Conservation (phyloP, 1,140 invertebrate genomes). For the Drosophila paulistorum region DNA sequence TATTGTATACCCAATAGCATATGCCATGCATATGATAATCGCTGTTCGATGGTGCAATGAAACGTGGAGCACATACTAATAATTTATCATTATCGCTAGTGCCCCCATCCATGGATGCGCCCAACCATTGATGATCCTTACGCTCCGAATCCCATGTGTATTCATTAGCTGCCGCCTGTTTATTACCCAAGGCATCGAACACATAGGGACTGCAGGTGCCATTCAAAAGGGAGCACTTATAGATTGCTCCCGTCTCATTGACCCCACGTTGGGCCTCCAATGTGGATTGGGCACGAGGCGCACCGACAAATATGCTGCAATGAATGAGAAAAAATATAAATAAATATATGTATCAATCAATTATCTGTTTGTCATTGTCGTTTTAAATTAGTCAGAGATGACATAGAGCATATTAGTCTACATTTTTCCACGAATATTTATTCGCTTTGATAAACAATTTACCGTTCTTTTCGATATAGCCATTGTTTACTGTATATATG, state of each 20-base stretch:
- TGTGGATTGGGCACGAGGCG: constrained; percentile 78
- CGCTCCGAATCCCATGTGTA: constrained; percentile 70
- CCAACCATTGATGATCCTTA: constrained; percentile 76
- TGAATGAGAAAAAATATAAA: neutral
- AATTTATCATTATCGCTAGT: constrained; percentile 67
- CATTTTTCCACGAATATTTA: constrained; percentile 4
- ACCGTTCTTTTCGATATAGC: neutral
- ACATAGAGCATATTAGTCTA: constrained; percentile 5
- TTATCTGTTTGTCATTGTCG: neutral
- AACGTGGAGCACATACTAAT: constrained; percentile 76
- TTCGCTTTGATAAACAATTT: neutral
- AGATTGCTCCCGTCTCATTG: constrained; percentile 79
- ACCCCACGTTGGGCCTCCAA: constrained; percentile 70
- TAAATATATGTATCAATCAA: neutral
- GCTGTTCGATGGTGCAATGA: constrained; percentile 50
- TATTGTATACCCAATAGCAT: constrained; percentile 83
- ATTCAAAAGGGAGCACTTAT: constrained; percentile 60
- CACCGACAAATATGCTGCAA: constrained; percentile 75
- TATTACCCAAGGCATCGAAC: constrained; percentile 65
- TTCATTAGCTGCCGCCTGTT: constrained; percentile 29
- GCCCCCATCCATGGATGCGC: constrained; percentile 78
- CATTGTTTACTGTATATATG: constrained; percentile 15
- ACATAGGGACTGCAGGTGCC: constrained; percentile 67
- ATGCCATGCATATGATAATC: constrained; percentile 83
- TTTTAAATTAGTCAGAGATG: constrained; percentile 4